A percentile compares a stretch with the other conserved stretches of the same genome.
Conservation (phyloP, 92 coral and sea anemone species). For the Anthopleura xanthogrammica region DNA sequence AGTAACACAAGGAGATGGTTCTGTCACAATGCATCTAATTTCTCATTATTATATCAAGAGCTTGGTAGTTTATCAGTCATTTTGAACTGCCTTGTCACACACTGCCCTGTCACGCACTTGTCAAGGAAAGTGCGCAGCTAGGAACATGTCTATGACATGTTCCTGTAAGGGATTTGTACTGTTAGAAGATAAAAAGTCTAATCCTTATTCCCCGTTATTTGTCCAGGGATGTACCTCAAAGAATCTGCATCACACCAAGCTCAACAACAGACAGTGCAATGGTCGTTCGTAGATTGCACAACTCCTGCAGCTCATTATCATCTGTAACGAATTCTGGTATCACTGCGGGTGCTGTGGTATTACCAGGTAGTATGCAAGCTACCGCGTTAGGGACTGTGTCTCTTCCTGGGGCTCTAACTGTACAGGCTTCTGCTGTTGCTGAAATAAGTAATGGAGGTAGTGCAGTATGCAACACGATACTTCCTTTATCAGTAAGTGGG, state of each 20-base stretch:
- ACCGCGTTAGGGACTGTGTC: slow-evolving; percentile 72
- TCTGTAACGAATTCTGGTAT: slow-evolving; percentile 40
- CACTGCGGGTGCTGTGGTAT: slow-evolving; percentile 70
- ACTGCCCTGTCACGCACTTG: no score
- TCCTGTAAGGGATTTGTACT: no score
- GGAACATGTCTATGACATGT: no score
- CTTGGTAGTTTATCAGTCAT: no score
- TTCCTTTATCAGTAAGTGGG: slow-evolving; percentile 33
- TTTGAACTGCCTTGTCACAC: no score
- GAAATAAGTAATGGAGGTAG: slow-evolving; percentile 44
- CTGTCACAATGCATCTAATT: no score
- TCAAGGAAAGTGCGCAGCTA: no score
- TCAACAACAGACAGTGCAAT: slow-evolving; percentile 46
- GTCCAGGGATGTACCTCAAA: slow-evolving; percentile 51
- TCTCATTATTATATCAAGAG: no score
- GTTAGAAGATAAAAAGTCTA: background rate
- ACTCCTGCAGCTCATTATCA: slow-evolving; percentile 63
- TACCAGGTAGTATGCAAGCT: slow-evolving; percentile 78
- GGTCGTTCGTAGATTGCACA: slow-evolving; percentile 46
- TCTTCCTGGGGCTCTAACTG: slow-evolving; percentile 73
- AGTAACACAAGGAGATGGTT: no score
- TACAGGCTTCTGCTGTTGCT: slow-evolving; percentile 80
- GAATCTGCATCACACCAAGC: slow-evolving; percentile 67
- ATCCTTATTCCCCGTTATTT: background rate
- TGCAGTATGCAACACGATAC: slow-evolving; percentile 17